Conservation (phyloP, 2,113 vertebrate genomes). For the Platysteira castanea region DNA sequence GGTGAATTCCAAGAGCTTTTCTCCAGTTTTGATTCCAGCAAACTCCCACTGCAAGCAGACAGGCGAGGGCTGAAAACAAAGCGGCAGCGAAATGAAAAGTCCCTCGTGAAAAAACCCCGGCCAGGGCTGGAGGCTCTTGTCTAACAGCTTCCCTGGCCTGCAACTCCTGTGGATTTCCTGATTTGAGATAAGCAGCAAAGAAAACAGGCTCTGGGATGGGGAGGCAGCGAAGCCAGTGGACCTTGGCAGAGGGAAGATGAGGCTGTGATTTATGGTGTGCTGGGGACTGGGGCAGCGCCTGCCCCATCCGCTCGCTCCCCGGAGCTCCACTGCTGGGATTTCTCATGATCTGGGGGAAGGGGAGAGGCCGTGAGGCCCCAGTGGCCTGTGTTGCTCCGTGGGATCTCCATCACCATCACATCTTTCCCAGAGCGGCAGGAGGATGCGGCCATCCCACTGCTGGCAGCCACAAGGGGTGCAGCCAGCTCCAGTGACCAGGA, state of each 20-base stretch:
- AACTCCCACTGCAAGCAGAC: constrained; percentile 27
- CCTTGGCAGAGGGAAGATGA: not conserved
- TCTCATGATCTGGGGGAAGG: not conserved
- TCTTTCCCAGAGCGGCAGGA: not conserved
- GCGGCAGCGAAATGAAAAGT: not conserved
- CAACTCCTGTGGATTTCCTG: constrained; percentile 22
- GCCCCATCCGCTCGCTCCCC: not conserved
- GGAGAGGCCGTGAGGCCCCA: not conserved
- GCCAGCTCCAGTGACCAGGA: fast-evolving
- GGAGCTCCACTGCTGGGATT: not conserved
- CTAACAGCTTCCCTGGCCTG: not conserved
- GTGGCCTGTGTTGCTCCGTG: fast-evolving
- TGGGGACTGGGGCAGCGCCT: not conserved
- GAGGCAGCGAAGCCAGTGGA: not conserved
- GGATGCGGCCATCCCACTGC: not conserved
- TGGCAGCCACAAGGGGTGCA: fast-evolving
- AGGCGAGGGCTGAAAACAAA: constrained; percentile 21
- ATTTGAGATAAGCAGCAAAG: constrained; percentile 12
- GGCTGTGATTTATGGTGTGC: not conserved
- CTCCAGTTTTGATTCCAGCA: constrained; percentile 22
- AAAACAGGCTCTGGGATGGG: not conserved
- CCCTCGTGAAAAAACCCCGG: not conserved
- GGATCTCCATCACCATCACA: not conserved
- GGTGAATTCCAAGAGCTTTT: constrained; percentile 47
- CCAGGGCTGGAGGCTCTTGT: not conserved